These are phyloP conservation scores for Diuraphis noxia DNA, from an alignment of 1,140 invertebrate species.

Conservation along the genomic window DNA sequence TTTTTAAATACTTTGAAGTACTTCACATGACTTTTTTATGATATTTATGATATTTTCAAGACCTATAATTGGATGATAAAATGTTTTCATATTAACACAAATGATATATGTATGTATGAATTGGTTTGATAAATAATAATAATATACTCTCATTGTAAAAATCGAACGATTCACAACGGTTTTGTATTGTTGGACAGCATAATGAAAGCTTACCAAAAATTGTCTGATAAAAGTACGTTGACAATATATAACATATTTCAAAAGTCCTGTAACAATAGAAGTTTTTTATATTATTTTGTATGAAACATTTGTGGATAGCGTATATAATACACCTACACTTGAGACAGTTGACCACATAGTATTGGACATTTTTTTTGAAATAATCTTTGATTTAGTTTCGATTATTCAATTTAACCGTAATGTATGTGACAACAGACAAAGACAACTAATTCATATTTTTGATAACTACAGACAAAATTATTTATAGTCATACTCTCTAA, in stretches of 20 bases:
- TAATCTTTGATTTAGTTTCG: neutral
- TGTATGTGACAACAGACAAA: no score
- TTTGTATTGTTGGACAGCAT: constrained; percentile 12
- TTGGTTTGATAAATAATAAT: neutral
- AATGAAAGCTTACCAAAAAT: constrained; percentile 7
- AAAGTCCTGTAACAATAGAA: neutral
- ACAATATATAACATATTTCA: constrained; percentile 31
- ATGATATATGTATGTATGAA: neutral
- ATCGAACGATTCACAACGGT: constrained; percentile 2
- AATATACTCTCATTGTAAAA: neutral
- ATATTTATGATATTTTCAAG: neutral
- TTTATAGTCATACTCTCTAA: neutral
- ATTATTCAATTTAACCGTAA: neutral
- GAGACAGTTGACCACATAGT: neutral
- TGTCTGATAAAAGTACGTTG: neutral
- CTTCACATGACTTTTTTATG: neutral
- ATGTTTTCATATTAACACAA: neutral
- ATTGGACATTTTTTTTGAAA: no score
- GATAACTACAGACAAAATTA: neutral
- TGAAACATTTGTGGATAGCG: neutral
- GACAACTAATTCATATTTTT: neutral
- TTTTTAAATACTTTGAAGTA: neutral
- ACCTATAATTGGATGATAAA: neutral
- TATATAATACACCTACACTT: neutral
- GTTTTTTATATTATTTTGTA: neutral